A percentile compares a stretch with the other conserved stretches of the same genome.
phyloP scores from a whole-genome alignment of 2,888 invertebrate genomes.

The Athetis lepigone region DNA sequence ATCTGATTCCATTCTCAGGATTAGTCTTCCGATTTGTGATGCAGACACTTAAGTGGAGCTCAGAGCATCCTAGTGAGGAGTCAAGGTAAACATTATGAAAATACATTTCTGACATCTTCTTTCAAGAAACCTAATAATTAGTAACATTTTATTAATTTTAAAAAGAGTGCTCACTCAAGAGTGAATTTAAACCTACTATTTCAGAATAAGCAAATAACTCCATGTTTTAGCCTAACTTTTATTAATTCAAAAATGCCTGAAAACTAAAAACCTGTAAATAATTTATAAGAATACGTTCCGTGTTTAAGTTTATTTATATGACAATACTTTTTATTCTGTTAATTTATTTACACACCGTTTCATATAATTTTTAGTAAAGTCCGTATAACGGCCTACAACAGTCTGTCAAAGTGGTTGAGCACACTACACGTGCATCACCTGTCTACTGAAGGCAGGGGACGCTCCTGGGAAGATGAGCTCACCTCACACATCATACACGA shows the following conservation, averaged over 20 bases:
- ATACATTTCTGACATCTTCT: too few species aligned
- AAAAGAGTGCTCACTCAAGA: too few species aligned
- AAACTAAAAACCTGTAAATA: too few species aligned
- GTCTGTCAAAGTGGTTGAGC: slow-evolving; percentile 74
- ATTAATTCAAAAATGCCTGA: too few species aligned
- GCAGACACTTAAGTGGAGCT: slow-evolving; percentile 84
- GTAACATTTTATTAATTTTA: too few species aligned
- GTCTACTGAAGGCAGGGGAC: slow-evolving; percentile 58
- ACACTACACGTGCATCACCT: slow-evolving; percentile 69
- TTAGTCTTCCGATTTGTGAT: slow-evolving; percentile 80
- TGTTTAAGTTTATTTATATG: too few species aligned
- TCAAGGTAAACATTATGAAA: slow-evolving; percentile 69
- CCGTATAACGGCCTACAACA: slow-evolving; percentile 76
- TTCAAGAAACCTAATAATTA: too few species aligned
- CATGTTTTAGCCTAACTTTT: too few species aligned
- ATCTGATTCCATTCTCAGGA: slow-evolving; percentile 83
- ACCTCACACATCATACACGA: slow-evolving; percentile 73
- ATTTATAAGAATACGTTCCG: too few species aligned
- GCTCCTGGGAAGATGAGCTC: slow-evolving; percentile 77
- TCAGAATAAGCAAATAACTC: too few species aligned
- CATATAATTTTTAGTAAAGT: slow-evolving; percentile 71
- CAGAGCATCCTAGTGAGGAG: slow-evolving; percentile 75
- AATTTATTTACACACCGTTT: background rate
- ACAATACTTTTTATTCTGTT: too few species aligned
- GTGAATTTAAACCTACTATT: too few species aligned